Conservation (phyloP, 2,888 invertebrate species). For the Piscicola geometra region DNA sequence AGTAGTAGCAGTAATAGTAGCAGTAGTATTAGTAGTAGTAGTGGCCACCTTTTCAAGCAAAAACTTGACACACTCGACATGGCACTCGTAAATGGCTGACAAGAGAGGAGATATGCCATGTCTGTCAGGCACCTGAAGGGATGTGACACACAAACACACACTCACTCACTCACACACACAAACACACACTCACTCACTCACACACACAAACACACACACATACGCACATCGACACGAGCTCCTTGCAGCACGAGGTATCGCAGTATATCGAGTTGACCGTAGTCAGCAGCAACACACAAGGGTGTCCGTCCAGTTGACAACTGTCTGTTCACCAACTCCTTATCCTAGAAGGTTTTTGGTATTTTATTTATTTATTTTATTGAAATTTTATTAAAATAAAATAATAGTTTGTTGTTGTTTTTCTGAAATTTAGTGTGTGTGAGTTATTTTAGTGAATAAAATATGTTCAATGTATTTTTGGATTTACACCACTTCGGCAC, state of each 20-base stretch:
- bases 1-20: background rate
- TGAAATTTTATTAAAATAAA: too few species aligned
- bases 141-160: background rate
- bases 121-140: conserved; percentile 75
- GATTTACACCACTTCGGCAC: too few species aligned
- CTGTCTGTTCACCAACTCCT: conserved; percentile 31
- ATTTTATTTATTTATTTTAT: too few species aligned
- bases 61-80: conserved; percentile 81
- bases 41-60: conserved; percentile 73
- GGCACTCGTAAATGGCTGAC: conserved; percentile 95
- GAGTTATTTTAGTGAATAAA: too few species aligned
- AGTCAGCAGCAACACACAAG: conserved; percentile 86
- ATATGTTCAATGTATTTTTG: too few species aligned
- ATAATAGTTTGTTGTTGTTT: too few species aligned
- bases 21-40: background rate
- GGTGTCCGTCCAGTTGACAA: conserved; percentile 57
- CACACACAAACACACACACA: background rate
- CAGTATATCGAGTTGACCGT: conserved; percentile 83
- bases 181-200: background rate
- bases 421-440: too few species aligned
- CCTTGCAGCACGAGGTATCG: conserved; percentile 81
- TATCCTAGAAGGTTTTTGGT: conserved; percentile 35
- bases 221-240: conserved; percentile 83
- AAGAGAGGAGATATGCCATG: conserved; percentile 89
- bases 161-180: background rate